Base-by-base conservation (phyloP, 1,140 invertebrate genomes). In the Phymastichus coffea region DNA sequence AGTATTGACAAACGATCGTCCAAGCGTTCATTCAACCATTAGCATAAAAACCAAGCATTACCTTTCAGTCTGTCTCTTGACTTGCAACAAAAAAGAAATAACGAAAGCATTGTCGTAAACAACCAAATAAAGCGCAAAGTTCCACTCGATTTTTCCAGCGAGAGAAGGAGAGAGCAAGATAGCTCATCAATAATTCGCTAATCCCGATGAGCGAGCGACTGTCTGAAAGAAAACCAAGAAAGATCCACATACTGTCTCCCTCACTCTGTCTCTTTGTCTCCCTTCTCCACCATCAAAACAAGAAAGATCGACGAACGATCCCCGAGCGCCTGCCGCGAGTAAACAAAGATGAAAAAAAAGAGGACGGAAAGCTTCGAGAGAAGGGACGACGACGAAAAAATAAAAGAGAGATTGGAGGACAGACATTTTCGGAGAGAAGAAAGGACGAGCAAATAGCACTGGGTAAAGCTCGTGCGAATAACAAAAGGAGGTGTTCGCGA, bases 381-480 rank as follows among this genome's bases (percentile, higher is more conserved):
- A 23, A 20, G 19, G 19, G 6, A 22, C 26, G 28, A 43, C 17
- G 38, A 30, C 14, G 22, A n/a, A n/a, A 4, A 46, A 8, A 46
- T 25, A 26, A 46, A 4, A 46, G 35, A 51, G 12, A 43, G 56
- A 51, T 40, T 38, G 46, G 23, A 41, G 23, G 46, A 48, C 17
- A 22, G 56, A 41, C 23, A 54, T 40, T 58, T 57, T 57, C 23
- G 44, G 43, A 9, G 40, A 7, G 14, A 37, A 15, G 15, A 48
- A 48, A n/a, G 22, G 23, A 20, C 19, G 49, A 52, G 49, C 33
- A 52, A 52, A 52, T 17, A 52, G 35, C 49, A 22, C n/a, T 26
- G 22, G 44, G 57, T 22, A 58, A 38, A n/a, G n/a, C n/a, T n/a
- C n/a, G n/a, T 14, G 33, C 57, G 52, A 52, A 59, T 51, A 60